Percentiles rank a stretch among this genome's conserved stretches.
Evolutionary conservation across 2,113 vertebrate genomes (phyloP).

Genomic region (Lichenostomus cassidix): DNA sequence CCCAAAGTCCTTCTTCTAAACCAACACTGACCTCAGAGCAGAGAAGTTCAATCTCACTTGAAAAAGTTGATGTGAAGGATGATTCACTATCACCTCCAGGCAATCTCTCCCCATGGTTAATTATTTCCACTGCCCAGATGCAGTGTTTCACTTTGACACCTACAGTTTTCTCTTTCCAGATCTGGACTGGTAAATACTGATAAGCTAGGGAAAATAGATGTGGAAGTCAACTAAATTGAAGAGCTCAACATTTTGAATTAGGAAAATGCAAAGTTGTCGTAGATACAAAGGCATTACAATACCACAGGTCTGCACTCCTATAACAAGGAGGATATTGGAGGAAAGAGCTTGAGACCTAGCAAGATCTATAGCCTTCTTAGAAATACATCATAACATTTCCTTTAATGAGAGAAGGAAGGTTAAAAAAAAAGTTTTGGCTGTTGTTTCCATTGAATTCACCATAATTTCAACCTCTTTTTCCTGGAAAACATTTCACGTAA

Average conservation of each 20-base stretch:
- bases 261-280: background rate
- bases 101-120: background rate
- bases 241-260: background rate
- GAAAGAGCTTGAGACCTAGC: background rate
- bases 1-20: background rate
- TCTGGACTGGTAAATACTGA: background rate
- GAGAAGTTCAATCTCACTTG: rapidly evolving
- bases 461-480: background rate
- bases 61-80: background rate
- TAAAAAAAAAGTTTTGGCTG: background rate
- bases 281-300: background rate
- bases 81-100: background rate
- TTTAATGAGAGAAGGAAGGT: background rate
- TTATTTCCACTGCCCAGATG: background rate
- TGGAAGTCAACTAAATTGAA: background rate
- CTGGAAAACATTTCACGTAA: background rate
- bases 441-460: background rate
- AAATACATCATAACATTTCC: background rate
- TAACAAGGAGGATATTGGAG: background rate
- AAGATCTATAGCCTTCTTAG: background rate
- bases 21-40: background rate
- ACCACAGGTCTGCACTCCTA: background rate
- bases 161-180: background rate
- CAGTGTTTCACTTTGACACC: background rate
- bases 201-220: background rate